Conservation (phyloP, 2,797 vertebrate species). For the Sphaeramia orbicularis region DNA sequence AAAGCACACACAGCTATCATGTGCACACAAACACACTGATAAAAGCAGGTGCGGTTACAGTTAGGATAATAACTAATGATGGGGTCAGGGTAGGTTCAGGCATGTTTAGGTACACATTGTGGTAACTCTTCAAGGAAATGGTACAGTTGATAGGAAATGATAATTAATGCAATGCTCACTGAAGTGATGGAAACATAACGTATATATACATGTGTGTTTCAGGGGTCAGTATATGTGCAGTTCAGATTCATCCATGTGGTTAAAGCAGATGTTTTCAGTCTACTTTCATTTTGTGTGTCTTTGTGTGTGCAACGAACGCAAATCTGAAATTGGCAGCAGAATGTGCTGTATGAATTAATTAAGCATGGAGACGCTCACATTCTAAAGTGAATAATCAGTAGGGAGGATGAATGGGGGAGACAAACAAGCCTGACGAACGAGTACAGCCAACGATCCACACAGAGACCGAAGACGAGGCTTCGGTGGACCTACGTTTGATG, state of each 20-base stretch:
- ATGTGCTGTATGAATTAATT: constrained; percentile 65
- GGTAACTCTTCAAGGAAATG: too few relatives aligned
- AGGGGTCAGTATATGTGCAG: constrained; percentile 14
- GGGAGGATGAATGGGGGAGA: constrained; percentile 59
- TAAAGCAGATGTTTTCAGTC: constrained; percentile 40
- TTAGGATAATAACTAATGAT: too few relatives aligned
- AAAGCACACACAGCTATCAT: too few relatives aligned
- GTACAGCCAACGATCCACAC: constrained; percentile 54
- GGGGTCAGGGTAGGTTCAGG: too few relatives aligned
- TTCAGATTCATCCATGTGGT: constrained; percentile 39
- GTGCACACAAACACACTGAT: too few relatives aligned
- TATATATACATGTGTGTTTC: constrained; percentile 15
- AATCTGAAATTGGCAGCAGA: constrained; percentile 65
- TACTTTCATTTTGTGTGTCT: constrained; percentile 29
- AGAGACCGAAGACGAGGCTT: constrained; percentile 41
- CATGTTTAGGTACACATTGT: too few relatives aligned
- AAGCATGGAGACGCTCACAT: constrained; percentile 56
- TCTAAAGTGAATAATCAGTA: constrained; percentile 68
- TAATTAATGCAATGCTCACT: too few relatives aligned
- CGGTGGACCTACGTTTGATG: constrained; percentile 52
- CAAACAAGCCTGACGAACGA: constrained; percentile 59
- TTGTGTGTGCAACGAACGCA: constrained; percentile 27
- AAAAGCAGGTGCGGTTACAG: too few relatives aligned
- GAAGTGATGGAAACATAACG: too few relatives aligned
- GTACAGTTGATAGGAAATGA: too few relatives aligned